A percentile compares a stretch with the other conserved stretches of the same genome.
Evolutionary conservation across 1,140 invertebrate genomes (phyloP).

Genomic region (Penaeus chinensis): DNA sequence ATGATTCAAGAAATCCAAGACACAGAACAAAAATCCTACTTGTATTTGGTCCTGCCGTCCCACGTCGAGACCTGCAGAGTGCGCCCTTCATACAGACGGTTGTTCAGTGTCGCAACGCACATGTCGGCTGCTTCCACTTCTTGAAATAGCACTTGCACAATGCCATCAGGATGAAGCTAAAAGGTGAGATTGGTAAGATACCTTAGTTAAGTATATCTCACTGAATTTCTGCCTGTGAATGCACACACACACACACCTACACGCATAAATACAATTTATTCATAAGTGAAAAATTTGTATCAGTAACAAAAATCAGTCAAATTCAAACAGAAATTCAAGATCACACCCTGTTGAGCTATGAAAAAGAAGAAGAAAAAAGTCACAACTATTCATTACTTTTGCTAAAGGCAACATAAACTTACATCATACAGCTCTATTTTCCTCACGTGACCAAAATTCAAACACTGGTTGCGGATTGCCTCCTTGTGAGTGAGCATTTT

Average conservation of each 20-base stretch:
- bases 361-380: conserved; percentile 25
- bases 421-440: conserved; percentile 95
- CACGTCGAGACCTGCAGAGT: conserved; percentile 88
- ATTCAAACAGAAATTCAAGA: background rate
- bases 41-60: conserved; percentile 97
- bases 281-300: background rate
- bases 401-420: conserved; percentile 68
- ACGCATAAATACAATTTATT: no score
- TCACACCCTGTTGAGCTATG: background rate
- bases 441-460: conserved; percentile 91
- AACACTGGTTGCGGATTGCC: conserved; percentile 88
- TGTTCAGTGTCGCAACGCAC: conserved; percentile 88
- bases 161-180: conserved; percentile 91
- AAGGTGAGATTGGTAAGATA: conserved; percentile 65
- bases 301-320: background rate
- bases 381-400: background rate
- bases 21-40: conserved; percentile 69
- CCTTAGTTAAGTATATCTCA: conserved; percentile 11
- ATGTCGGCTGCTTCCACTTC: conserved; percentile 90
- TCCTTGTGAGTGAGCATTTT: conserved; percentile 92
- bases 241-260: conserved; percentile 7
- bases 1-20: background rate
- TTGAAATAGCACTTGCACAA: conserved; percentile 91
- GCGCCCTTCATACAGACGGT: conserved; percentile 90
- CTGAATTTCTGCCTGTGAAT: background rate